These are phyloP conservation scores for Oedothorax gibbosus DNA, from an alignment of 1,140 invertebrate species.

Conservation along the genomic window DNA sequence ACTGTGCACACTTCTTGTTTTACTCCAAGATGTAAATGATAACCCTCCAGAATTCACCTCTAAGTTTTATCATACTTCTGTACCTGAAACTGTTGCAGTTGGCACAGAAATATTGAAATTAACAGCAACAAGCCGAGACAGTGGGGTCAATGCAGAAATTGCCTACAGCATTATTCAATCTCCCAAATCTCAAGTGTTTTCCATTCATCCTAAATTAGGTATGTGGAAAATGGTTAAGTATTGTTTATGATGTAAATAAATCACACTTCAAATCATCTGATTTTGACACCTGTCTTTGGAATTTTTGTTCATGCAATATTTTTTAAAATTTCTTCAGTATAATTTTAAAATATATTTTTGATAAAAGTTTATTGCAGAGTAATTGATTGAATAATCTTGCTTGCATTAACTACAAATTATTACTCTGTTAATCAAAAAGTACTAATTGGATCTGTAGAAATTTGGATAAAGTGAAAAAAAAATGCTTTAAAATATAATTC, in stretches of 20 bases:
- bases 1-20: conserved; percentile 75
- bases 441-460: too few relatives aligned
- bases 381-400: too few relatives aligned
- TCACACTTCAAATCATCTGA: not conserved
- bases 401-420: too few relatives aligned
- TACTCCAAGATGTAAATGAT: conserved; percentile 88
- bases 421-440: too few relatives aligned
- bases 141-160: conserved; percentile 84
- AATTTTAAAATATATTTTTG: not conserved
- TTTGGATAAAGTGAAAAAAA: too few relatives aligned
- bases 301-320: not conserved
- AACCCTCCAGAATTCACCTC: conserved; percentile 92
- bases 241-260: not conserved
- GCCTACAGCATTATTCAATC: conserved; percentile 81
- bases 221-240: conserved; percentile 68
- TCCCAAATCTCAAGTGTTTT: conserved; percentile 86
- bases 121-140: conserved; percentile 84
- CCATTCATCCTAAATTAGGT: conserved; percentile 81
- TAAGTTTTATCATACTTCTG: conserved; percentile 79
- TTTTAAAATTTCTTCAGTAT: not conserved
- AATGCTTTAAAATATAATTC: too few relatives aligned
- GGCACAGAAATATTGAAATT: conserved; percentile 84
- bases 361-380: not conserved
- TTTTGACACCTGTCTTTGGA: not conserved
- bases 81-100: conserved; percentile 78